Conservation (phyloP, 1,140 invertebrate species). For the Nasonia longicornis region DNA sequence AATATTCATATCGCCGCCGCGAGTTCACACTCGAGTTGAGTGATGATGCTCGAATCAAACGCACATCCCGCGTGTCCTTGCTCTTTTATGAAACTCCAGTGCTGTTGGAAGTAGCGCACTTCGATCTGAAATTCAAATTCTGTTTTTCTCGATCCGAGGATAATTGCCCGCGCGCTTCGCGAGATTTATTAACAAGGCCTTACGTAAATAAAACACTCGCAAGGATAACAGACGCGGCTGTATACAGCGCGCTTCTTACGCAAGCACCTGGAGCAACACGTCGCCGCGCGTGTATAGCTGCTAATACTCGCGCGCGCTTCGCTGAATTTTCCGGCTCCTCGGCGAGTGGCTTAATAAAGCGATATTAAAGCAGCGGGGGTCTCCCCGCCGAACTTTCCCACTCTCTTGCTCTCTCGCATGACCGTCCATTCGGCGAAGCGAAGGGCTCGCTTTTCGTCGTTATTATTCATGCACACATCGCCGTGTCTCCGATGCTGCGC, state of each 20-base stretch:
- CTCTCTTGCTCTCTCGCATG: not conserved
- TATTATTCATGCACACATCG: slow-evolving; percentile 28
- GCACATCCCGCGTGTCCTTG: no score
- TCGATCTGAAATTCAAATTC: no score
- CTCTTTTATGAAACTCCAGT: not conserved
- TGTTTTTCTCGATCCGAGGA: not conserved
- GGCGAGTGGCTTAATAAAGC: slow-evolving; percentile 66
- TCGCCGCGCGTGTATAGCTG: not conserved
- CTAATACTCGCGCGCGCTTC: slow-evolving; percentile 12
- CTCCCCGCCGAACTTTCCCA: slow-evolving; percentile 34
- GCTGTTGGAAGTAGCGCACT: not conserved
- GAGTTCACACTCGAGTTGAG: not conserved
- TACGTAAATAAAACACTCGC: not conserved
- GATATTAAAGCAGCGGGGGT: slow-evolving; percentile 66
- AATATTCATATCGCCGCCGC: not conserved
- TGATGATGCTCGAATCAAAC: not conserved
- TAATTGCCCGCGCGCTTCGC: not conserved
- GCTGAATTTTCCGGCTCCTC: slow-evolving; percentile 38
- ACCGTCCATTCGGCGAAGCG: not conserved
- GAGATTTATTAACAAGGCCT: not conserved
- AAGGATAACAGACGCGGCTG: not conserved
- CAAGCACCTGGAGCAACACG: not conserved
- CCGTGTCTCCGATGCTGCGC: not conserved
- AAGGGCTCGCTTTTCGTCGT: slow-evolving; percentile 10
- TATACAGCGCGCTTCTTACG: not conserved